Evolutionary conservation across 64 coral and sea anemone species (phyloP).

Genomic region (Dendrophyllia cribrosa): DNA sequence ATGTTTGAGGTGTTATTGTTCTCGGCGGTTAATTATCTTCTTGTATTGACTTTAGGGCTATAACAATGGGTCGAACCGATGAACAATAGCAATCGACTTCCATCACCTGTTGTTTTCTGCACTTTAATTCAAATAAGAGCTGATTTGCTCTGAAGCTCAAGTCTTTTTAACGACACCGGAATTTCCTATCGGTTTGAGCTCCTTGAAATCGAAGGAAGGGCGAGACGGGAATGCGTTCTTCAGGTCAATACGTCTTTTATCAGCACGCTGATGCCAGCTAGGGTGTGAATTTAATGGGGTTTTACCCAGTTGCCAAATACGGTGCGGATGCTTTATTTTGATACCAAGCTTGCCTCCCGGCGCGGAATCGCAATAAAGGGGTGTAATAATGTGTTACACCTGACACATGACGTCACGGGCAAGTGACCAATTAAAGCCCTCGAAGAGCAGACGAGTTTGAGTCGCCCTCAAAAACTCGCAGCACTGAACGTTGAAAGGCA

Average conservation of each 20-base stretch:
- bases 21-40: constrained; percentile 34
- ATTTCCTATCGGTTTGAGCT: constrained; percentile 30
- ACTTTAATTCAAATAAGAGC: constrained; percentile 31
- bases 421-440: constrained; percentile 67
- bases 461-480: constrained; percentile 24
- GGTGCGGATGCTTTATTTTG: constrained; percentile 22
- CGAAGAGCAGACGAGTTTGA: constrained; percentile 10
- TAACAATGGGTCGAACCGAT: constrained; percentile 10
- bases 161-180: constrained; percentile 24
- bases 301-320: constrained; percentile 31
- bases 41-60: constrained; percentile 42
- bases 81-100: constrained; percentile 30
- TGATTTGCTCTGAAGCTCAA: constrained; percentile 23
- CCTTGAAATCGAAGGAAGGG: constrained; percentile 11
- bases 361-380: constrained; percentile 61
- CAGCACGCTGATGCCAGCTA: not conserved
- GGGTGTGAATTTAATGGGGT: constrained; percentile 45
- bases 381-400: constrained; percentile 60
- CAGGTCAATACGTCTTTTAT: constrained; percentile 32
- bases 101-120: constrained; percentile 58
- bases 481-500: constrained; percentile 40
- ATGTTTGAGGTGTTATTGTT: constrained; percentile 50
- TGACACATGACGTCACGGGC: constrained; percentile 80
- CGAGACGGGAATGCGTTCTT: not conserved
- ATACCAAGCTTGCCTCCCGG: constrained; percentile 62